Percentiles rank a stretch among this genome's conserved stretches.
Evolutionary conservation across 2,797 vertebrate species (phyloP).

Genomic region (Neoniphon sammara): DNA sequence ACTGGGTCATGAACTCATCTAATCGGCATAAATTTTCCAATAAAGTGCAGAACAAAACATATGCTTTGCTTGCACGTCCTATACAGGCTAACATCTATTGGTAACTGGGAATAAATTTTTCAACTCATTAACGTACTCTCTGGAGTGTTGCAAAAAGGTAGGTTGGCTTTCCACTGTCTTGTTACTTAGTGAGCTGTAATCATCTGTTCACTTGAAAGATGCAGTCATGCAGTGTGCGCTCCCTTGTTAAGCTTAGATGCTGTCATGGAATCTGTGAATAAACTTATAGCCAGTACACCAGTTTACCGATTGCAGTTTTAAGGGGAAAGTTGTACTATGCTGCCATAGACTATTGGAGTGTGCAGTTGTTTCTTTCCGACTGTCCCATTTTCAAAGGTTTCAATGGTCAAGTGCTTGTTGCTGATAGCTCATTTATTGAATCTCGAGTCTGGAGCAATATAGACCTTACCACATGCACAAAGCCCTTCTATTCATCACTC

Average conservation of each 20-base stretch:
- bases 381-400: slow-evolving; percentile 20
- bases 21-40: slow-evolving; percentile 62
- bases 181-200: slow-evolving; percentile 35
- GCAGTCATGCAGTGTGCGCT: slow-evolving; percentile 21
- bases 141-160: not conserved
- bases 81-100: slow-evolving; percentile 29
- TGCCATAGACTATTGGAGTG: slow-evolving; percentile 2
- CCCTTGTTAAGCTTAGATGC: not conserved
- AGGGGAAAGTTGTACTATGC: slow-evolving; percentile 10
- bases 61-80: slow-evolving; percentile 37
- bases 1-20: slow-evolving; percentile 66
- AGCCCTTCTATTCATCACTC: not conserved
- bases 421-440: slow-evolving; percentile 9
- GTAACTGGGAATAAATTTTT: slow-evolving; percentile 50
- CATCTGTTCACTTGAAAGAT: slow-evolving; percentile 39
- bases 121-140: not conserved
- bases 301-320: slow-evolving; percentile 23
- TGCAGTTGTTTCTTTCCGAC: not conserved
- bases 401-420: slow-evolving; percentile 2
- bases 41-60: slow-evolving; percentile 54
- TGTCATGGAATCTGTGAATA: slow-evolving; percentile 24
- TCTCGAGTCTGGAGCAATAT: slow-evolving; percentile 4
- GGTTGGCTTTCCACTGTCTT: slow-evolving; percentile 18
- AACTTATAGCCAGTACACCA: not conserved
- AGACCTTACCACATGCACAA: slow-evolving; percentile 1